Percentiles rank a stretch among this genome's conserved stretches.
Evolutionary conservation across 2,797 vertebrate genomes (phyloP).

Genomic region (Pteropus rufus): DNA sequence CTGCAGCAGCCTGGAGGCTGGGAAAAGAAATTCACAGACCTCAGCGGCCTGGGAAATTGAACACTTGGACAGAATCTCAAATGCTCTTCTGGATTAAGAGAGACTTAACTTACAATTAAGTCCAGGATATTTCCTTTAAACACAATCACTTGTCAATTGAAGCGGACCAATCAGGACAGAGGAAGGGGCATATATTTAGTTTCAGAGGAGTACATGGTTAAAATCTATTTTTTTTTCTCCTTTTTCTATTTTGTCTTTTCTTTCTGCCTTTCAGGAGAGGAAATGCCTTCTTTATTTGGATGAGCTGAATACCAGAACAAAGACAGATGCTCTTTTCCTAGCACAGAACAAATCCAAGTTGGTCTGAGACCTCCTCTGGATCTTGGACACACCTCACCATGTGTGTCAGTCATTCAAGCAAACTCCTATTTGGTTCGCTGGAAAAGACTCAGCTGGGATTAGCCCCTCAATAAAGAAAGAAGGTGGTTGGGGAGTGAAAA

Average conservation of each 20-base stretch:
- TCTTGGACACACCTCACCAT: neutral
- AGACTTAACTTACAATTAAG: conserved; percentile 95
- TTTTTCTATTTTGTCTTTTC: neutral
- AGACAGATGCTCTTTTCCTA: conserved; percentile 57
- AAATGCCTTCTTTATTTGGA: conserved; percentile 50
- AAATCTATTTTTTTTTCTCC: conserved; percentile 48
- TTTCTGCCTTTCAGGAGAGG: conserved; percentile 53
- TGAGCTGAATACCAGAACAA: conserved; percentile 62
- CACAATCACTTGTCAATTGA: conserved; percentile 74
- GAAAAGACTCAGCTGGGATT: neutral
- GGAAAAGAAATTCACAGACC: conserved; percentile 85
- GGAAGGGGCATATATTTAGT: conserved; percentile 79
- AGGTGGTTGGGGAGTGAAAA: neutral
- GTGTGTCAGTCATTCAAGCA: neutral
- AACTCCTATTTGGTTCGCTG: neutral
- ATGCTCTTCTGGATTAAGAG: conserved; percentile 93
- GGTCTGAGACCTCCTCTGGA: neutral
- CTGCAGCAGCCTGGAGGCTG: conserved; percentile 88
- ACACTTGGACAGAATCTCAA: conserved; percentile 87
- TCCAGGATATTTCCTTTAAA: conserved; percentile 91
- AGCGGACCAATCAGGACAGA: conserved; percentile 80
- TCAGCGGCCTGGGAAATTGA: conserved; percentile 83
- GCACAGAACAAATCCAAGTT: conserved; percentile 24
- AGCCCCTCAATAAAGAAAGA: neutral
- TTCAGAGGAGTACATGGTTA: conserved; percentile 72